Conservation (phyloP, 2,797 vertebrate species). For the Enoplosus armatus region DNA sequence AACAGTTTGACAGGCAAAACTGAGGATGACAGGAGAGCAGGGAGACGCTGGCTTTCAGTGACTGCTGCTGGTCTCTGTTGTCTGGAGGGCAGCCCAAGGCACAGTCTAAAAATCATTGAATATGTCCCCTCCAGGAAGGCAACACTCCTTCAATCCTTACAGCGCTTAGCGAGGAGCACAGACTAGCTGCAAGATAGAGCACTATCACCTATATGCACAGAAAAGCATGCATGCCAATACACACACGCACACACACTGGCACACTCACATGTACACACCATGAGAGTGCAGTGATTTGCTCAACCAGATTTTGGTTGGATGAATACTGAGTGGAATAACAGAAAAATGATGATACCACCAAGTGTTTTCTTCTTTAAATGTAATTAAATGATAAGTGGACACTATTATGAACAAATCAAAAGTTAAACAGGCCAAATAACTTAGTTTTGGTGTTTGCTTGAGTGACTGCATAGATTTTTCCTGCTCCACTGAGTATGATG, state of each 20-base stretch:
- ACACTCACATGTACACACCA: constrained; percentile 3
- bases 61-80: constrained; percentile 50
- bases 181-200: constrained; percentile 31
- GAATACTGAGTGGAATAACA: constrained; percentile 5
- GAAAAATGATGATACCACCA: not conserved
- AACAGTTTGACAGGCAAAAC: constrained; percentile 50
- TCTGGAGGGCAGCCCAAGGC: constrained; percentile 66
- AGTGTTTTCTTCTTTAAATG: not conserved
- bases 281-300: not conserved
- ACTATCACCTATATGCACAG: constrained; percentile 2
- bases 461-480: constrained; percentile 38
- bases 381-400: not conserved
- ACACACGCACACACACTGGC: not conserved
- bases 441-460: constrained; percentile 29
- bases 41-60: constrained; percentile 35
- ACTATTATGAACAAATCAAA: constrained; percentile 1
- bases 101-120: constrained; percentile 58
- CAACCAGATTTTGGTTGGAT: not conserved
- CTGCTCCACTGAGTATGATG: constrained; percentile 28
- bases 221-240: not conserved
- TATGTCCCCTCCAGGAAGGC: constrained; percentile 57
- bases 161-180: constrained; percentile 34
- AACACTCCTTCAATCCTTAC: constrained; percentile 28
- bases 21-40: constrained; percentile 38
- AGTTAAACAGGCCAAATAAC: not conserved